Evolutionary conservation across 2,113 vertebrate species (phyloP), one percentile per base, ranked within the genome.

Genomic region (Pomatorhinus ruficollis): DNA sequence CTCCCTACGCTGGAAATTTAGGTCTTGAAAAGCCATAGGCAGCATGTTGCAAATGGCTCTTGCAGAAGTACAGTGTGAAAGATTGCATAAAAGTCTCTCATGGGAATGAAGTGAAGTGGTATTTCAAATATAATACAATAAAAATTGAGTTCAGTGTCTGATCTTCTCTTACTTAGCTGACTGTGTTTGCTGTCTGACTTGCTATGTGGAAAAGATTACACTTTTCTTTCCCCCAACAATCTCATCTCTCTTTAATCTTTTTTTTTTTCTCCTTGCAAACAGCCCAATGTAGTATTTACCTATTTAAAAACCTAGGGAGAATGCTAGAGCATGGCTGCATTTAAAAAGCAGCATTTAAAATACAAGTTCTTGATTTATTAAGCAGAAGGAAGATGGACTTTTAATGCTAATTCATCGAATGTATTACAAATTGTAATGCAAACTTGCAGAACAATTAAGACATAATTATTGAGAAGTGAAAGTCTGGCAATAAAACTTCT

Each of bases 401-500:
- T 83, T 68, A 37, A 18, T 53, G 70, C 31, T 79, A 77, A 77
- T 88, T 77, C 49, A 33, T 75, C 0, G 0, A 87, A 56, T 31
- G 25, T 74, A 50, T 66, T 47, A 75, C 68, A 89, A 78, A 90
- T 92, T 37, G 18, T 61, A 78, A 40, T 5, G 2, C 31, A 40
- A 33, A 50, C 74, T 87, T 56, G 60, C 28, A 76, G 81, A 91
- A 95, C 77, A 95, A 92, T 95, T 95, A 95, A 84, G 83, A 50
- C 44, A 27, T 95, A 63, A 90, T 95, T 95, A 95, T 44, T 82
- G 74, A 94, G 57, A 64, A 91, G 56, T 68, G 65, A 59, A 91
- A 94, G 44, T 71, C 91, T 89, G 65, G 87, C 89, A 89, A 49
- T 84, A 72, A 91, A 95, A 92, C 47, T 87, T 82, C 93, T 94